A percentile compares a stretch with the other conserved stretches of the same genome.
phyloP scores from a whole-genome alignment of 53 echinoderm and acorn worm species.

The Apostichopus leukothele region DNA sequence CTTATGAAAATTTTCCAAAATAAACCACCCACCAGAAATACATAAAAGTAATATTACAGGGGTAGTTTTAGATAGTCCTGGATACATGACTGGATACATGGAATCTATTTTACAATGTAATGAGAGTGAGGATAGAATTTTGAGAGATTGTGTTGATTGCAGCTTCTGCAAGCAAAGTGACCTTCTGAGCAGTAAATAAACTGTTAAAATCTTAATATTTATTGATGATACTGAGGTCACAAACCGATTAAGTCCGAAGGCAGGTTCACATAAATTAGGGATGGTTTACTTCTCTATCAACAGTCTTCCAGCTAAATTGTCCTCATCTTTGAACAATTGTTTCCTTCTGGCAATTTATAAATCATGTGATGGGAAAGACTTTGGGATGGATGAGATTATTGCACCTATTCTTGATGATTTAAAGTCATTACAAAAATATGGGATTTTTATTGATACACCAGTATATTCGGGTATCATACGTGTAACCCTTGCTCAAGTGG shows the following conservation, averaged over 20 bases:
- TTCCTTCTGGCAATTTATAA: conserved; percentile 53
- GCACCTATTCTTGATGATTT: no score
- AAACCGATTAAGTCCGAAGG: conserved; percentile 48
- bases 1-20: no score
- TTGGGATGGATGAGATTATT: conserved; percentile 25
- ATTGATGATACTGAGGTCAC: conserved; percentile 57
- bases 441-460: no score
- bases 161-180: conserved; percentile 10
- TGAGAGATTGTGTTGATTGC: conserved; percentile 37
- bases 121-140: not conserved
- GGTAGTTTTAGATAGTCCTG: conserved; percentile 12
- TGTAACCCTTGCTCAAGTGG: conserved; percentile 22
- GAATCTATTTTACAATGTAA: no score
- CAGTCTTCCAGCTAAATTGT: conserved; percentile 34
- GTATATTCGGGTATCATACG: no score
- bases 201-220: conserved; percentile 14
- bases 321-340: conserved; percentile 53
- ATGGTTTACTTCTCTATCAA: conserved; percentile 44
- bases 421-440: no score
- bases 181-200: not conserved
- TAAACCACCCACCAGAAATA: no score
- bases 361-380: conserved; percentile 47
- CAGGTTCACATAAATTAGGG: conserved; percentile 48
- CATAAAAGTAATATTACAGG: no score
- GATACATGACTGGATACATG: conserved; percentile 17